Evolutionary conservation across 2,113 vertebrate species (phyloP).

Genomic region (Dascyllus trimaculatus): DNA sequence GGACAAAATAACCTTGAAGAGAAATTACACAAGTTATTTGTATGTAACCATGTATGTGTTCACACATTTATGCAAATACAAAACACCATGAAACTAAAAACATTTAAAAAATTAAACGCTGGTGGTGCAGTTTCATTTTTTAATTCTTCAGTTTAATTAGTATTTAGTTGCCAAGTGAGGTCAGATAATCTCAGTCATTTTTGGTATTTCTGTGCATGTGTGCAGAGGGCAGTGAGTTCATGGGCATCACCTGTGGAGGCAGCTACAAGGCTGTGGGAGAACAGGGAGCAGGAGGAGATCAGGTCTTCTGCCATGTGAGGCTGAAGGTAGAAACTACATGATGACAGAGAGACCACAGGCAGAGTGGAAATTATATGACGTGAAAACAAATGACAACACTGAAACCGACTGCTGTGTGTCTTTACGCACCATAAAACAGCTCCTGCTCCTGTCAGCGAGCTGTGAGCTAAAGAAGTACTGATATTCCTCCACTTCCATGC

Average conservation of each 20-base stretch:
- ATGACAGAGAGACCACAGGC: not conserved
- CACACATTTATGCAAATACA: not conserved
- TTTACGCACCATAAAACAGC: conserved; percentile 21
- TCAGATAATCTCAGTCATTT: not conserved
- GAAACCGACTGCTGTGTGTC: not conserved
- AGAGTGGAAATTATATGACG: too few relatives aligned
- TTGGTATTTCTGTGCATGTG: not conserved
- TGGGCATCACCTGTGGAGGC: conserved; percentile 32
- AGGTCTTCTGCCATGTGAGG: conserved; percentile 34
- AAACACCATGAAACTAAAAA: too few relatives aligned
- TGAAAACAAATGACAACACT: too few relatives aligned
- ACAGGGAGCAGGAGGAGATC: conserved; percentile 19
- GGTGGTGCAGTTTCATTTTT: too few relatives aligned
- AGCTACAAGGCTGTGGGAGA: conserved; percentile 43
- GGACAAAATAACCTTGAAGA: conserved; percentile 39
- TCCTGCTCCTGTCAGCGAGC: conserved; percentile 21
- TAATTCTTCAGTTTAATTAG: too few relatives aligned
- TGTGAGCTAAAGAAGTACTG: conserved; percentile 41
- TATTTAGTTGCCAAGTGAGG: too few relatives aligned
- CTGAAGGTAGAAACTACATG: conserved; percentile 19
- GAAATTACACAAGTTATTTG: not conserved
- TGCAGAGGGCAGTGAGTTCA: too few relatives aligned
- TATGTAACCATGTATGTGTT: too few relatives aligned
- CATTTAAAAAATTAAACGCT: too few relatives aligned
- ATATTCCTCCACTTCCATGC: conserved; percentile 51